These are phyloP conservation scores for Amorpha juglandis DNA, from an alignment of 2,888 invertebrate genomes.

Conservation along the genomic window DNA sequence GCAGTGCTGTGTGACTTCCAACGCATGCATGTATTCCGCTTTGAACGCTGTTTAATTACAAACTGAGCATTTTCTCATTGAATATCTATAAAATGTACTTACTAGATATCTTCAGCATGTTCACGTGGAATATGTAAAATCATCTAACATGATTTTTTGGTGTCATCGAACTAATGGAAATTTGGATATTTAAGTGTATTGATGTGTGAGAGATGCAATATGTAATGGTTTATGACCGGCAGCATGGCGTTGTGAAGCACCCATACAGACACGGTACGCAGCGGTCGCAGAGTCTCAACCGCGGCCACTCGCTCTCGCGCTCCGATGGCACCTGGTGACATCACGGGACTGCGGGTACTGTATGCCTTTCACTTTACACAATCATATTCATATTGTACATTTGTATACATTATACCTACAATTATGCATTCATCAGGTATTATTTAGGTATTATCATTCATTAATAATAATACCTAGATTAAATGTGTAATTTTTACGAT, in stretches of 20 bases:
- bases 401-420: no score
- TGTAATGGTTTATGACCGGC: slow-evolving; percentile 56
- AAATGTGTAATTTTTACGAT: background rate
- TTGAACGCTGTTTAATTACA: slow-evolving; percentile 12
- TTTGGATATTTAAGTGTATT: background rate
- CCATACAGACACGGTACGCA: slow-evolving; percentile 86
- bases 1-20: slow-evolving; percentile 14
- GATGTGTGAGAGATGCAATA: slow-evolving; percentile 29
- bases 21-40: slow-evolving; percentile 12
- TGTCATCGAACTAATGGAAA: background rate
- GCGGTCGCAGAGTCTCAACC: slow-evolving; percentile 90
- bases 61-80: slow-evolving; percentile 2
- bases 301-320: slow-evolving; percentile 88
- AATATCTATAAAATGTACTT: background rate
- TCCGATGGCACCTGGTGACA: slow-evolving; percentile 92
- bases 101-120: slow-evolving; percentile 4
- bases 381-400: background rate
- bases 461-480: no score
- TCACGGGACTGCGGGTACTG: slow-evolving; percentile 88
- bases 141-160: slow-evolving; percentile 19
- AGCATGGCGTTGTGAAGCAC: slow-evolving; percentile 86
- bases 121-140: slow-evolving; percentile 16
- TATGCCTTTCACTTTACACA: background rate
- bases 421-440: no score
- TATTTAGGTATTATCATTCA: no score